Base-by-base conservation (phyloP, 2,888 invertebrate genomes). In the Acleris holmiana region DNA sequence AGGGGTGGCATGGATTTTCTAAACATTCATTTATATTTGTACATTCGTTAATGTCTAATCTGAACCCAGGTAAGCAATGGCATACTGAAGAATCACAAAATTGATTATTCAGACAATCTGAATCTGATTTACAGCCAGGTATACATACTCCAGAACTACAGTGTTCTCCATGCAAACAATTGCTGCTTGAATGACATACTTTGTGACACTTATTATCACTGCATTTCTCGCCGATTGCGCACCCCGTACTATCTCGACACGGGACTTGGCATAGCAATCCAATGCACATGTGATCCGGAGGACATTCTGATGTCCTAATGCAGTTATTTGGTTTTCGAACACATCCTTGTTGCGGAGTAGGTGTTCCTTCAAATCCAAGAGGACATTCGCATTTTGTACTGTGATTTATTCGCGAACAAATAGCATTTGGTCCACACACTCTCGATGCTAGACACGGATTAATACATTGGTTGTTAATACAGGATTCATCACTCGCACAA, bases 151-250 rank as follows among this genome's bases (percentile, higher is more conserved):
- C 97, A 68, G 95, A 94, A 70, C 95, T 94, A 74, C 98, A 98
- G 66, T 98, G 95, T 90, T 98, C 98, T 55, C 98, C 98, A 2
- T 97, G 96, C 74, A 98, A 92, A 76, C 98, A 98, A 79, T 98
- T 98, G 77, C 96, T 97, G 80, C 97, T 97, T 10, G 96, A 95
- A 79, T 97, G 97, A 81, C 98, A 98, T 41, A 98, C 95, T 91
- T 97, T 98, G 19, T 95, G 94, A 76, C 98, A 98, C 69, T 95
- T 94, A 70, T 94, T 95, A 73, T 96, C 95, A 67, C 94, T 94
- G 77, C 98, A 98, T 67, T 96, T 94, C 88, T 98, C 98, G 15
- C 98, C 98, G 48, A 96, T 94, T 0, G 97, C 98, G 80, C 98
- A 98, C 21, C 94, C 93, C 0, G 93, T 93, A 68, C 95, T 95